Evolutionary conservation across 2,113 vertebrate genomes (phyloP).

Genomic region (Pitta sordida): DNA sequence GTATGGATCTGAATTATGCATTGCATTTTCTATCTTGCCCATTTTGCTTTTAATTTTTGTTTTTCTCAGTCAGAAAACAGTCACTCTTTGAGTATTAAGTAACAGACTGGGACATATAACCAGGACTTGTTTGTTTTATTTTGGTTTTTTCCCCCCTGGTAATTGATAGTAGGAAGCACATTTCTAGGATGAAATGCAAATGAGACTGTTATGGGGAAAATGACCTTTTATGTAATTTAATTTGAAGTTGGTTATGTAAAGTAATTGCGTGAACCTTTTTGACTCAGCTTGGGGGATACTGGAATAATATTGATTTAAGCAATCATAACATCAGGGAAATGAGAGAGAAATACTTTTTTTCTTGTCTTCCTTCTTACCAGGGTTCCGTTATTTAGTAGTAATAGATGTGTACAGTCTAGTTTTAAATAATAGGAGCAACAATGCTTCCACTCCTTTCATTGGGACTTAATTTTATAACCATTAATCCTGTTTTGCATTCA

Average conservation of each 20-base stretch:
- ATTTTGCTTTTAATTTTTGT: not conserved
- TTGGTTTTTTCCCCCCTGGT: not conserved
- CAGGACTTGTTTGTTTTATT: not conserved
- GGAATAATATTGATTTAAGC: conserved; percentile 67
- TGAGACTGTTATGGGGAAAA: conserved; percentile 37
- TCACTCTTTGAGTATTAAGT: conserved; percentile 1
- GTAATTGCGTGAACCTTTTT: conserved; percentile 60
- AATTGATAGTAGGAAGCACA: conserved; percentile 24
- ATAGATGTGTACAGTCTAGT: not conserved
- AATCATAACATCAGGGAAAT: conserved; percentile 65
- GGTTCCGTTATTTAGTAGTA: not conserved
- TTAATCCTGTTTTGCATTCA: not conserved
- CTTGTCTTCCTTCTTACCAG: not conserved
- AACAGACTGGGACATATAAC: not conserved
- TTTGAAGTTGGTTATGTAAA: conserved; percentile 63
- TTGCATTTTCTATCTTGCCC: not conserved
- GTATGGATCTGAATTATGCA: not conserved
- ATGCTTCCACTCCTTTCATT: not conserved
- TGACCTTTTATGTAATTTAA: conserved; percentile 68
- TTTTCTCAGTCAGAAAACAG: not conserved
- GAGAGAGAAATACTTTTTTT: conserved; percentile 21
- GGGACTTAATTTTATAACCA: not conserved
- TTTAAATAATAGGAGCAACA: not conserved
- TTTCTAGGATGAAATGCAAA: conserved; percentile 64
- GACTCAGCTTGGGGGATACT: conserved; percentile 63